phyloP scores from a whole-genome alignment of 2,797 vertebrate species.

The Numenius phaeopus region DNA sequence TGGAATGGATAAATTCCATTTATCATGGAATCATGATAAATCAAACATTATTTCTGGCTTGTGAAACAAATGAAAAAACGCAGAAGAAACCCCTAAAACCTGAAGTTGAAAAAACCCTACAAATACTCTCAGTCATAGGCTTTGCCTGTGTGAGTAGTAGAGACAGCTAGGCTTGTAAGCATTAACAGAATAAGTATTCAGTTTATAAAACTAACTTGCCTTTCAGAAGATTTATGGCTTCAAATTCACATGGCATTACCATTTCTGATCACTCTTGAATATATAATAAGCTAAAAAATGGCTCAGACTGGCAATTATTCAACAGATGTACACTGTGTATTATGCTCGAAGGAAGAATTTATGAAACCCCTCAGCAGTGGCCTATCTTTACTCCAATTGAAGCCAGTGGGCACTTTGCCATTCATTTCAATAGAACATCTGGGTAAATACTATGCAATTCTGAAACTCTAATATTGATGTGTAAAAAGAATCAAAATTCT shows the following conservation, averaged over 20 bases:
- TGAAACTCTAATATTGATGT: neutral
- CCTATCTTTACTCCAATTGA: neutral
- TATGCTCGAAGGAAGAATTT: neutral
- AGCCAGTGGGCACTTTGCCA: neutral
- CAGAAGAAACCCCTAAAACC: neutral
- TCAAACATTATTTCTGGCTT: neutral
- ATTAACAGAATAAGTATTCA: neutral
- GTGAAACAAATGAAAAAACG: neutral
- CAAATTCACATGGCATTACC: neutral
- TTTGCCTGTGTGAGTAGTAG: neutral
- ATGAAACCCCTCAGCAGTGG: neutral
- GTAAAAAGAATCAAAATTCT: neutral
- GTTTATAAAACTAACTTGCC: neutral
- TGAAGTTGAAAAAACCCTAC: neutral
- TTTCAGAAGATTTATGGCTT: neutral
- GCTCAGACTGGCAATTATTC: neutral
- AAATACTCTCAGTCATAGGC: neutral
- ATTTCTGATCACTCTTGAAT: neutral
- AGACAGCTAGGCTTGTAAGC: neutral
- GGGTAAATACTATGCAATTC: neutral
- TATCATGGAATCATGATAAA: neutral
- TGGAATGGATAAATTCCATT: neutral
- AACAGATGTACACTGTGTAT: neutral
- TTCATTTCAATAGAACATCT: slow-evolving; percentile 1
- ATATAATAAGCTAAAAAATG: neutral